Conservation (phyloP, 2,113 vertebrate species). For the Sula dactylatra region DNA sequence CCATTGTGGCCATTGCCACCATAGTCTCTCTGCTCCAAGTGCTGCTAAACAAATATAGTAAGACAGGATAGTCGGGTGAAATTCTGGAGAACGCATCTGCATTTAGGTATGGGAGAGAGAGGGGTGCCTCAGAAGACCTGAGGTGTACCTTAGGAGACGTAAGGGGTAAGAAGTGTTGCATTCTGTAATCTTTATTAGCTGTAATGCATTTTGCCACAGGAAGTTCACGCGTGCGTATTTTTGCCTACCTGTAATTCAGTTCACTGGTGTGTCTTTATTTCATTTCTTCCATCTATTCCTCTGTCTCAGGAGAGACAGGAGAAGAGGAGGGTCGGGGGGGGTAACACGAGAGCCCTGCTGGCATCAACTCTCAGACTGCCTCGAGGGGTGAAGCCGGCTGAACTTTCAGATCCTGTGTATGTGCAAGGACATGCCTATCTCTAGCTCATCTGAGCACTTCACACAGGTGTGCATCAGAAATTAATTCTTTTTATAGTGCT, state of each 20-base stretch:
- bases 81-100: not conserved
- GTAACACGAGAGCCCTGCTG: accelerated
- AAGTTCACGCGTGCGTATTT: not conserved
- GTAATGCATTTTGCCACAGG: not conserved
- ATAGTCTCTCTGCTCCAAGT: not conserved
- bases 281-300: not conserved
- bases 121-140: not conserved
- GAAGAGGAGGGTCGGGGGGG: not conserved
- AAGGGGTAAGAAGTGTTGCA: not conserved
- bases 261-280: not conserved
- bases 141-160: not conserved
- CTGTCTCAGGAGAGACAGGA: not conserved
- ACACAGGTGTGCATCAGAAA: not conserved
- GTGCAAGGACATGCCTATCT: not conserved
- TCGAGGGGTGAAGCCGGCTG: not conserved
- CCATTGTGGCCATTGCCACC: not conserved
- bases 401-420: not conserved
- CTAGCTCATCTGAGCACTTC: not conserved
- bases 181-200: not conserved
- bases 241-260: not conserved
- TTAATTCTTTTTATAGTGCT: not conserved
- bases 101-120: not conserved
- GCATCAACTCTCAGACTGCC: accelerated
- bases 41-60: not conserved
- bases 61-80: not conserved